phyloP scores from a whole-genome alignment of 2,888 invertebrate species.

The Iphiclides podalirius region DNA sequence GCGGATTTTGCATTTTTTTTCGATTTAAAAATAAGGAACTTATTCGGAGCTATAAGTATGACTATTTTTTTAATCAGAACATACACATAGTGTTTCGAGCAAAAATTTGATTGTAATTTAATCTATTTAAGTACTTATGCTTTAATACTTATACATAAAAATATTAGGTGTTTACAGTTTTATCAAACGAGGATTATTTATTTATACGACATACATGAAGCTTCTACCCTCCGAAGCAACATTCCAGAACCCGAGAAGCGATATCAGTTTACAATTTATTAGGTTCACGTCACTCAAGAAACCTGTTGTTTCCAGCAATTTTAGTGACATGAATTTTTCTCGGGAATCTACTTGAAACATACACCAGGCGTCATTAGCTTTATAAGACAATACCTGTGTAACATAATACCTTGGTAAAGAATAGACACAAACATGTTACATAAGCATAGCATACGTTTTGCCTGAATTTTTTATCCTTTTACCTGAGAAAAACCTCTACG shows the following conservation, averaged over 20 bases:
- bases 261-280: constrained; percentile 9
- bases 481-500: too few species aligned
- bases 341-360: constrained; percentile 12
- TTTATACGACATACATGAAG: too few species aligned
- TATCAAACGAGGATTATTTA: too few species aligned
- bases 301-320: constrained; percentile 5
- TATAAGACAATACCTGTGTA: background rate
- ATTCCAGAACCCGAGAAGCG: constrained; percentile 5
- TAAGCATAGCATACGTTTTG: background rate
- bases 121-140: too few species aligned
- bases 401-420: background rate
- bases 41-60: too few species aligned
- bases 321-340: constrained; percentile 3
- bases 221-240: background rate
- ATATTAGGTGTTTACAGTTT: too few species aligned
- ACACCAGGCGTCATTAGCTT: constrained; percentile 5
- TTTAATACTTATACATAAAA: too few species aligned
- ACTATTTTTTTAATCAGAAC: too few species aligned
- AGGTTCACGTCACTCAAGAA: constrained; percentile 6
- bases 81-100: too few species aligned
- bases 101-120: too few species aligned
- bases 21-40: too few species aligned
- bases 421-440: background rate
- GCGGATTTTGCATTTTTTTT: too few species aligned
- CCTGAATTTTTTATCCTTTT: background rate